phyloP scores from a whole-genome alignment of 2,113 vertebrate genomes.

The Morphnarchus princeps region DNA sequence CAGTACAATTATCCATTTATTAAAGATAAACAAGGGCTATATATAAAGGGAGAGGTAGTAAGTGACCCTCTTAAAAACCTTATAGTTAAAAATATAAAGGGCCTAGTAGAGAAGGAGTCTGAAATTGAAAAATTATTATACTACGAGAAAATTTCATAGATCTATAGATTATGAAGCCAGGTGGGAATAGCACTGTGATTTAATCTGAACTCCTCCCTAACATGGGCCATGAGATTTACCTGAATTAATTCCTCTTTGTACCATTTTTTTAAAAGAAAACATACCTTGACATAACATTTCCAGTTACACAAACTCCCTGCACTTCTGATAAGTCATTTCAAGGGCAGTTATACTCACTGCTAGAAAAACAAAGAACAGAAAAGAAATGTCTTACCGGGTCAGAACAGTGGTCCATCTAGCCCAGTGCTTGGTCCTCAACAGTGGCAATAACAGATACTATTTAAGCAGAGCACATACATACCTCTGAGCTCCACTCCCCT shows the following conservation, averaged over 20 bases:
- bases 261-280: neutral
- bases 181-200: neutral
- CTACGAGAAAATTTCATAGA: neutral
- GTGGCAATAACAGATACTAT: neutral
- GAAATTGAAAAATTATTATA: slow-evolving; percentile 1
- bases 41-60: neutral
- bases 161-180: neutral
- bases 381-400: neutral
- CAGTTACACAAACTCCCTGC: neutral
- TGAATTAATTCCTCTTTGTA: neutral
- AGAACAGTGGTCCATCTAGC: neutral
- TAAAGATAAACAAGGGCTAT: slow-evolving; percentile 5
- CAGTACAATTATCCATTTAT: slow-evolving; percentile 39
- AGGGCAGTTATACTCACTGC: neutral
- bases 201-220: neutral
- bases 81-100: neutral
- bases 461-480: fast-evolving
- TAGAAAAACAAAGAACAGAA: neutral
- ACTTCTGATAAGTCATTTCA: neutral
- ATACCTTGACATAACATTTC: neutral
- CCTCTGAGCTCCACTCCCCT: neutral
- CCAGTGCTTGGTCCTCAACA: neutral
- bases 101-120: neutral
- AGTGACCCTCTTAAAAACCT: neutral
- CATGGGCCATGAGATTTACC: neutral